Evolutionary conservation across 2,113 vertebrate species (phyloP).

Genomic region (Dissostichus mawsoni): DNA sequence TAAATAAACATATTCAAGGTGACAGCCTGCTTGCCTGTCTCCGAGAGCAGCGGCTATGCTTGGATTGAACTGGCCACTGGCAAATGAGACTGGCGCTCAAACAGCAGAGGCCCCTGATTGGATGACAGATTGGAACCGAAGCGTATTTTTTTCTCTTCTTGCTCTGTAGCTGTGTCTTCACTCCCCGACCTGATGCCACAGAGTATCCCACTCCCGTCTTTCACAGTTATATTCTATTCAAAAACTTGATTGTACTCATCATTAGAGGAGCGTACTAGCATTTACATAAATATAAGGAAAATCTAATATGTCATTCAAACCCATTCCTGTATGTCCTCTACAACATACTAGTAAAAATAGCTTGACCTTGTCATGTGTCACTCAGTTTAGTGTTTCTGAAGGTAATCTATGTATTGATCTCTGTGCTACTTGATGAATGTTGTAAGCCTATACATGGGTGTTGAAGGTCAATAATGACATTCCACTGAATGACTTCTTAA

Average conservation of each 20-base stretch:
- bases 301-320: slow-evolving; percentile 6
- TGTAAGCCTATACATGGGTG: slow-evolving; percentile 60
- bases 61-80: slow-evolving; percentile 65
- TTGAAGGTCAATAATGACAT: slow-evolving; percentile 62
- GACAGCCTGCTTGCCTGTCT: slow-evolving; percentile 72
- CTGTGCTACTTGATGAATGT: slow-evolving; percentile 66
- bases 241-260: slow-evolving; percentile 10
- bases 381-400: slow-evolving; percentile 68
- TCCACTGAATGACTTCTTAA: slow-evolving; percentile 48
- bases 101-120: slow-evolving; percentile 65
- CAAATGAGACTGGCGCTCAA: slow-evolving; percentile 69
- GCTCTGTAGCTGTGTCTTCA: slow-evolving; percentile 31
- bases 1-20: slow-evolving; percentile 83
- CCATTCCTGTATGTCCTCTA: slow-evolving; percentile 16
- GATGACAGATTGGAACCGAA: slow-evolving; percentile 70
- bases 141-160: slow-evolving; percentile 29
- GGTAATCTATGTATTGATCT: slow-evolving; percentile 67
- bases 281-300: neutral
- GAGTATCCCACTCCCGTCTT: slow-evolving; percentile 29
- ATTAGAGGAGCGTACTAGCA: neutral
- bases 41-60: slow-evolving; percentile 56
- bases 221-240: neutral
- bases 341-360: slow-evolving; percentile 52
- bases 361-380: slow-evolving; percentile 59
- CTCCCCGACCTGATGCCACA: slow-evolving; percentile 27